These are phyloP conservation scores for Natrix natrix DNA, from an alignment of 2,797 vertebrate genomes.

Conservation along the genomic window DNA sequence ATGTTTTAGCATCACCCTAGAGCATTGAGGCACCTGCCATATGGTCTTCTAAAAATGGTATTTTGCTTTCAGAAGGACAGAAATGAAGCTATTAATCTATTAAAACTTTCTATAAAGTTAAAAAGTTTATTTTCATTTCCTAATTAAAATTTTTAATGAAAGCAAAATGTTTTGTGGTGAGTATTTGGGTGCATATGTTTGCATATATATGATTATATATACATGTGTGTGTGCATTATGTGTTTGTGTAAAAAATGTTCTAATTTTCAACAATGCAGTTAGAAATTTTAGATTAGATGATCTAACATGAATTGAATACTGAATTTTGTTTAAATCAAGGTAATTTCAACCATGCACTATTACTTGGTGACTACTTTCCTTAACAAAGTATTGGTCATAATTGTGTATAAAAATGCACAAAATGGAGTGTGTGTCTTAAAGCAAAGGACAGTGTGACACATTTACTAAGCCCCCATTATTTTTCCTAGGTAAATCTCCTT, in stretches of 20 bases:
- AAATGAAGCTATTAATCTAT: background rate
- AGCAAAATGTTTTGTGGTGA: background rate
- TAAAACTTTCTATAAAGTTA: background rate
- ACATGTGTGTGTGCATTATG: background rate
- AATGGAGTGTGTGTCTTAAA: background rate
- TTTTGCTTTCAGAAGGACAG: background rate
- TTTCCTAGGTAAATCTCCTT: background rate
- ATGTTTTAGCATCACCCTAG: constrained; percentile 46
- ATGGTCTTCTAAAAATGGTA: constrained; percentile 47
- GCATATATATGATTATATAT: background rate
- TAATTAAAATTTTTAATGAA: background rate
- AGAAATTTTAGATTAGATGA: background rate
- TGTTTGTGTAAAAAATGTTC: background rate
- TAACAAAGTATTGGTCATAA: background rate
- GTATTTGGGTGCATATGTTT: background rate
- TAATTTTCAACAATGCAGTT: background rate
- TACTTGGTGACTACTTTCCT: background rate
- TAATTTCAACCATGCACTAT: background rate
- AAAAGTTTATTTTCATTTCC: background rate
- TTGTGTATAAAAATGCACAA: background rate
- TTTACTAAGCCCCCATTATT: background rate
- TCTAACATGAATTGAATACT: background rate
- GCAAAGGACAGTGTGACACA: background rate
- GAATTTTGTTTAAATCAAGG: background rate
- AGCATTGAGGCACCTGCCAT: constrained; percentile 44